These are phyloP conservation scores for Oegoconia quadripuncta DNA, from an alignment of 2,888 invertebrate species.

Conservation along the genomic window DNA sequence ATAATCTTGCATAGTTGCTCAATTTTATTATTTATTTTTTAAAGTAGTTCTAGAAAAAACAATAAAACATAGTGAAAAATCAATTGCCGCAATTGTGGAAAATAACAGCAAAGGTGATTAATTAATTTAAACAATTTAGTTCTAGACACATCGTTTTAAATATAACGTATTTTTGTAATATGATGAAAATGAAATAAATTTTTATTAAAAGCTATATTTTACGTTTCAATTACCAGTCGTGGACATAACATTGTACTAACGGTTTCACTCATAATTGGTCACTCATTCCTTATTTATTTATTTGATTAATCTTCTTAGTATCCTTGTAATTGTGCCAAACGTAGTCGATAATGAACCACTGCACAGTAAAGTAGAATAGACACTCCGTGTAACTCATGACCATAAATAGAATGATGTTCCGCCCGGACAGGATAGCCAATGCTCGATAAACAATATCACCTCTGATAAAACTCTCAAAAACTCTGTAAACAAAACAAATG, in stretches of 20 bases:
- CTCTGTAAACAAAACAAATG: constrained; percentile 28
- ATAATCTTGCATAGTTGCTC: constrained; percentile 11
- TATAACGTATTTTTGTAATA: no score
- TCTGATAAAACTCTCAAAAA: constrained; percentile 23
- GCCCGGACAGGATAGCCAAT: constrained; percentile 19
- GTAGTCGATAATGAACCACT: constrained; percentile 28
- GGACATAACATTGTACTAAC: no score
- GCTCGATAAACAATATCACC: constrained; percentile 35
- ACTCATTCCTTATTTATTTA: background rate
- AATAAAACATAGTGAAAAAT: no score
- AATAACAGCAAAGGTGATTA: no score
- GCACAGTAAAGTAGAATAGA: constrained; percentile 21
- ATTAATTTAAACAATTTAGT: no score
- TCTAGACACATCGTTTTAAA: no score
- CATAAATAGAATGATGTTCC: constrained; percentile 19
- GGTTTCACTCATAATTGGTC: background rate
- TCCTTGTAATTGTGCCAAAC: constrained; percentile 16
- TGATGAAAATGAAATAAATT: no score
- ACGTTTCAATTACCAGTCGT: no score
- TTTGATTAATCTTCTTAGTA: constrained; percentile 2
- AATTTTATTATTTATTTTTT: constrained; percentile 13
- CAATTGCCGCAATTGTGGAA: no score
- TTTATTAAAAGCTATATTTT: no score
- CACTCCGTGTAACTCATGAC: constrained; percentile 16
- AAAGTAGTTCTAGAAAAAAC: background rate